A percentile compares a stretch with the other conserved stretches of the same genome.
Conservation (phyloP, 2,888 invertebrate species). For the Empis livida region DNA sequence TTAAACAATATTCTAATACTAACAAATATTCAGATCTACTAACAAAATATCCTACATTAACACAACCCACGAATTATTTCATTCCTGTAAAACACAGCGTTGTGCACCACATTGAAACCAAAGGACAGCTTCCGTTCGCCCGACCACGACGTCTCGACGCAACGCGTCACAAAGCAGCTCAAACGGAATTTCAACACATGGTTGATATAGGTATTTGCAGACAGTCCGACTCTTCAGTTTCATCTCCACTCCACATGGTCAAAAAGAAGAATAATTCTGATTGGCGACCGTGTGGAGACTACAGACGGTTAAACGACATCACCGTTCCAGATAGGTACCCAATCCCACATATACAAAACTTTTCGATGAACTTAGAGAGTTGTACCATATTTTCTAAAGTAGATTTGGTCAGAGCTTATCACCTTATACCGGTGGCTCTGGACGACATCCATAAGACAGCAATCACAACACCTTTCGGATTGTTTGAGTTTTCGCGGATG, state of each 20-base stretch:
- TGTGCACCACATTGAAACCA: neutral
- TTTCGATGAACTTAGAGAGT: neutral
- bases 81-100: neutral
- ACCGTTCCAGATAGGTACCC: neutral
- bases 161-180: neutral
- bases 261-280: neutral
- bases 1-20: neutral
- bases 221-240: neutral
- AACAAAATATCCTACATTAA: neutral
- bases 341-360: neutral
- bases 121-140: neutral
- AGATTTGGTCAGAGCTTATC: slow-evolving; percentile 21
- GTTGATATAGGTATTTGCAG: neutral
- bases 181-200: neutral
- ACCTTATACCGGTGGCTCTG: slow-evolving; percentile 23
- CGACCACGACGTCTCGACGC: neutral
- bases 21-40: neutral
- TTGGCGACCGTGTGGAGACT: slow-evolving; percentile 2
- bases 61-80: neutral
- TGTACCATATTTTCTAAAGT: slow-evolving; percentile 13
- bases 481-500: neutral
- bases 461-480: neutral
- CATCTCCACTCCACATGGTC: neutral
- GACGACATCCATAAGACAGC: neutral
- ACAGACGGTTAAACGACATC: neutral